Percentiles rank a stretch among this genome's conserved stretches.
Conservation (phyloP, 2,113 vertebrate species). For the Xenopus borealis region DNA sequence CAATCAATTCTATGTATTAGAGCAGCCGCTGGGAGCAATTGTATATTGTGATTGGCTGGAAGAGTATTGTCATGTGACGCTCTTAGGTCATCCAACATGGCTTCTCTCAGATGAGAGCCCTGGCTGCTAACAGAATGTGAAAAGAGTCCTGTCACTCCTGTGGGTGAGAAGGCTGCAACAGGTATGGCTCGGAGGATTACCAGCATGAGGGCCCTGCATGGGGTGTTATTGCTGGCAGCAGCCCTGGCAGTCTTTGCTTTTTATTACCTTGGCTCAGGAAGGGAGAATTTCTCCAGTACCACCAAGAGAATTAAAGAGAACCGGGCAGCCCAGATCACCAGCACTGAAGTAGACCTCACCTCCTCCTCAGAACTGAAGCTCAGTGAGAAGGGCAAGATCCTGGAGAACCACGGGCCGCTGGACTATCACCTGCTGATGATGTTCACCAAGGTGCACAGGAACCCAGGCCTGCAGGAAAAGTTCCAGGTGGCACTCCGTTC, state of each 20-base stretch:
- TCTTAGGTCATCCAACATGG: conserved; percentile 9
- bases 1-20: too few relatives aligned
- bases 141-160: not conserved
- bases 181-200: conserved; percentile 45
- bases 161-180: not conserved
- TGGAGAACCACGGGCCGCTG: conserved; percentile 40
- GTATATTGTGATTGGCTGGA: conserved; percentile 1
- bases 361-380: conserved; percentile 17
- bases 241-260: conserved; percentile 84
- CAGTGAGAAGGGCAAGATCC: conserved; percentile 29
- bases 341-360: conserved; percentile 46
- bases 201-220: conserved; percentile 52
- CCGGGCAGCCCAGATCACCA: conserved; percentile 63
- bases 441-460: conserved; percentile 88
- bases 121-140: not conserved
- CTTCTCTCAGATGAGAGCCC: conserved; percentile 24
- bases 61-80: not conserved
- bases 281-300: conserved; percentile 87
- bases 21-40: not conserved
- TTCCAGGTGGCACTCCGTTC: conserved; percentile 67
- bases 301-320: conserved; percentile 80
- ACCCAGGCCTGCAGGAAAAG: conserved; percentile 71
- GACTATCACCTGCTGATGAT: conserved; percentile 83
- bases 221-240: conserved; percentile 71
- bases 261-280: conserved; percentile 86